Percentiles rank a stretch among this genome's conserved stretches.
These are phyloP conservation scores for Syngnathus scovelli DNA, from an alignment of 2,113 vertebrate genomes.

Conservation along the genomic window DNA sequence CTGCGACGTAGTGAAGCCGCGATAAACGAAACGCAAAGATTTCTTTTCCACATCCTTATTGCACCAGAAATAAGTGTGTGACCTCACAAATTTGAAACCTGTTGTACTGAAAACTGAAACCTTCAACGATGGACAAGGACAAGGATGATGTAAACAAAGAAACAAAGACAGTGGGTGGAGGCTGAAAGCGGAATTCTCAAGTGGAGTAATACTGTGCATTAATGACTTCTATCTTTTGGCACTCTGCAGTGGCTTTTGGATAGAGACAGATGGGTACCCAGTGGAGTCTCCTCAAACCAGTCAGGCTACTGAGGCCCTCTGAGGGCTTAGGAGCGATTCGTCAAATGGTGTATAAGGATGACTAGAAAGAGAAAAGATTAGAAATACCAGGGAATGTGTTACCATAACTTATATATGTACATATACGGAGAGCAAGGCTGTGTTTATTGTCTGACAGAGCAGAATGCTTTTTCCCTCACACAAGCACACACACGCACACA, in stretches of 20 bases:
- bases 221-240: constrained; percentile 35
- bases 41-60: no score
- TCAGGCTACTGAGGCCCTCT: constrained; percentile 45
- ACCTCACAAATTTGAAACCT: no score
- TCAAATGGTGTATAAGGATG: constrained; percentile 22
- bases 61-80: no score
- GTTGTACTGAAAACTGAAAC: no score
- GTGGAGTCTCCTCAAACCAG: constrained; percentile 46
- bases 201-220: constrained; percentile 32
- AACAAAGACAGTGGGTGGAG: neutral
- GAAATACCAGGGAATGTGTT: neutral
- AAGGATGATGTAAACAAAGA: neutral
- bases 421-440: neutral
- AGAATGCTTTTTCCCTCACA: neutral
- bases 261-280: constrained; percentile 56
- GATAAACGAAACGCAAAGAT: no score
- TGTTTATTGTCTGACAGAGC: constrained; percentile 6
- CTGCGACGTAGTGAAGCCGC: no score
- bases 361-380: constrained; percentile 18
- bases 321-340: constrained; percentile 25
- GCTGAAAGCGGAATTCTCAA: constrained; percentile 12
- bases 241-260: constrained; percentile 30
- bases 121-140: neutral
- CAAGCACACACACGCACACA: no score
- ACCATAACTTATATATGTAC: neutral